Conservation (phyloP, 2,113 vertebrate species). For the Galeopterus variegatus region DNA sequence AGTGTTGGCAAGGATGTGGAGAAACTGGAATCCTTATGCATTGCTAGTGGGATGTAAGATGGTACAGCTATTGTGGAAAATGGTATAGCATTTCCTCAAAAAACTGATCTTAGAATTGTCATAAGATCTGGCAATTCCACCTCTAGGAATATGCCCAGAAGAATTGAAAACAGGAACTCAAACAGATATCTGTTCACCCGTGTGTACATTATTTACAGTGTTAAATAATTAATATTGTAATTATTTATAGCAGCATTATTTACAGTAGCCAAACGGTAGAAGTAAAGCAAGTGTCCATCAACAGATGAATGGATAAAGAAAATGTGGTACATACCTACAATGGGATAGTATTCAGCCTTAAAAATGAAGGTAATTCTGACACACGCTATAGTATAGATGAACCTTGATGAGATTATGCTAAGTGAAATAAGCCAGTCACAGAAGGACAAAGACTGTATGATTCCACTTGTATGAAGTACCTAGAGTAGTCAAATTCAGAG, state of each 20-base stretch:
- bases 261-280: background rate
- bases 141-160: background rate
- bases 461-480: background rate
- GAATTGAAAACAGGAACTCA: background rate
- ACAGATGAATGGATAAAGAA: background rate
- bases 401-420: background rate
- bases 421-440: background rate
- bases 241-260: background rate
- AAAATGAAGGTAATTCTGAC: background rate
- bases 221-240: too few relatives aligned
- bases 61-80: background rate
- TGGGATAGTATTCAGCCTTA: background rate
- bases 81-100: background rate
- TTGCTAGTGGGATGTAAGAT: background rate
- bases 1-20: background rate
- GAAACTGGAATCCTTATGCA: background rate
- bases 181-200: background rate
- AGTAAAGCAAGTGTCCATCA: background rate
- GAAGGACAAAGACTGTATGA: background rate
- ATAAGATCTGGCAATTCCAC: background rate
- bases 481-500: background rate
- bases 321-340: rapidly evolving
- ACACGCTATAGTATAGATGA: too few relatives aligned
- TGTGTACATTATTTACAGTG: too few relatives aligned
- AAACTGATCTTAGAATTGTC: background rate